Evolutionary conservation across 2,113 vertebrate species (phyloP).

Genomic region (Cepphus grylle): DNA sequence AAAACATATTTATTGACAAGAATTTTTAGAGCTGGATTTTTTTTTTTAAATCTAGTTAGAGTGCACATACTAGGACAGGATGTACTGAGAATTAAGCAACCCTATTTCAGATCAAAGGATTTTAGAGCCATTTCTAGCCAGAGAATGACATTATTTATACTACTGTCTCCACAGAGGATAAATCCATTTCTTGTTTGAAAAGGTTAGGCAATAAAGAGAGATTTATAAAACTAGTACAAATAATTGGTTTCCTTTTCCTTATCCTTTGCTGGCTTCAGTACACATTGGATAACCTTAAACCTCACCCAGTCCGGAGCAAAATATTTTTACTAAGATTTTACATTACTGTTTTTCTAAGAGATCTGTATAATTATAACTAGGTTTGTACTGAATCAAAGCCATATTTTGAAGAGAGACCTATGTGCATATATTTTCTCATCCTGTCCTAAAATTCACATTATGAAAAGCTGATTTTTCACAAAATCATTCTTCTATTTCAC

Average conservation of each 20-base stretch:
- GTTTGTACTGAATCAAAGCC: not conserved
- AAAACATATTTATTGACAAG: not conserved
- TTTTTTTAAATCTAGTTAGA: not conserved
- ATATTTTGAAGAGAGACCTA: not conserved
- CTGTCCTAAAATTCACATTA: not conserved
- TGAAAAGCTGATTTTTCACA: not conserved
- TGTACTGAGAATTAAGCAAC: conserved; percentile 41
- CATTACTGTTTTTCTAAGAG: not conserved
- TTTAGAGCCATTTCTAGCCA: conserved; percentile 32
- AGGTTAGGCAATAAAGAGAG: conserved; percentile 56
- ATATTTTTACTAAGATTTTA: conserved; percentile 15
- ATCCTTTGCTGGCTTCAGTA: conserved; percentile 13
- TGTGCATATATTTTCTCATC: not conserved
- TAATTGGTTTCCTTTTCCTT: conserved; percentile 52
- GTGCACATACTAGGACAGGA: not conserved
- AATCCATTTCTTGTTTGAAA: conserved; percentile 55
- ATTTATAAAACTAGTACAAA: conserved; percentile 59
- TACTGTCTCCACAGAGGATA: conserved; percentile 39
- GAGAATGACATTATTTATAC: conserved; percentile 47
- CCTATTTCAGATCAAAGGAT: conserved; percentile 43
- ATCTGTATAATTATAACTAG: not conserved
- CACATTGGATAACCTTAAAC: conserved; percentile 20
- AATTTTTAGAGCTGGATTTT: not conserved
- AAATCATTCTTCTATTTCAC: not conserved
- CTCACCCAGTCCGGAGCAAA: not conserved